Evolutionary conservation across 1,140 invertebrate genomes (phyloP).

Genomic region (Drosophila novamexicana): DNA sequence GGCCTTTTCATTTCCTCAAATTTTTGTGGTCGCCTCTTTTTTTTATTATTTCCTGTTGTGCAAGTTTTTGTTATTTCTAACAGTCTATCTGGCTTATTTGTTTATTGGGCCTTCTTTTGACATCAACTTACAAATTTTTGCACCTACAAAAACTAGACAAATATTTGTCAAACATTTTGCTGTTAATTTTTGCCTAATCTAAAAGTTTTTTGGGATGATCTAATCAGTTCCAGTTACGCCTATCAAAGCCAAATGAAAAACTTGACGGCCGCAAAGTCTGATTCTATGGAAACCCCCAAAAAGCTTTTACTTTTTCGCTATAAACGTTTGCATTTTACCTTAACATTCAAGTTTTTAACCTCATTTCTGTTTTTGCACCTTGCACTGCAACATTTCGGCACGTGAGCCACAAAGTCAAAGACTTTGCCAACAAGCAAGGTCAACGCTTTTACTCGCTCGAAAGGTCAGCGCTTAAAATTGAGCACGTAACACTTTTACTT

Average conservation of each 20-base stretch:
- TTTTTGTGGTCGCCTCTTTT: conserved; percentile 29
- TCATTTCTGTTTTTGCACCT: conserved; percentile 26
- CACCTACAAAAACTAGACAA: conserved; percentile 49
- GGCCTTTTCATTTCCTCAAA: conserved; percentile 59
- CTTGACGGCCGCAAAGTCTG: background rate
- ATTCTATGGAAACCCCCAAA: background rate
- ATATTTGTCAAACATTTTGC: conserved; percentile 43
- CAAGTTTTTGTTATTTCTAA: conserved; percentile 23
- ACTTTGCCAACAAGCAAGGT: conserved; percentile 34
- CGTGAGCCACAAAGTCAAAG: conserved; percentile 49
- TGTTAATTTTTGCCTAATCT: background rate
- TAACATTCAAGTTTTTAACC: conserved; percentile 14
- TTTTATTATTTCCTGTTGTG: conserved; percentile 54
- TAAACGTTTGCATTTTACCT: conserved; percentile 15
- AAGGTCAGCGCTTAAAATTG: conserved; percentile 48
- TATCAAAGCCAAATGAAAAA: background rate
- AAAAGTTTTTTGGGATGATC: conserved; percentile 35
- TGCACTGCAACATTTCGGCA: conserved; percentile 42
- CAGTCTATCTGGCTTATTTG: background rate
- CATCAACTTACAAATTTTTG: conserved; percentile 68
- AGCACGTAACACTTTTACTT: conserved; percentile 53
- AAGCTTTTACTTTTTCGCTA: conserved; percentile 16
- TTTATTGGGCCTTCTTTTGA: conserved; percentile 41
- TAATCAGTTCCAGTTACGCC: conserved; percentile 39
- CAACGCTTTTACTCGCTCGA: conserved; percentile 46